Evolutionary conservation across 2,888 invertebrate genomes (phyloP), one percentile per base, ranked within the genome.

Genomic region (Pristionchus mayeri): DNA sequence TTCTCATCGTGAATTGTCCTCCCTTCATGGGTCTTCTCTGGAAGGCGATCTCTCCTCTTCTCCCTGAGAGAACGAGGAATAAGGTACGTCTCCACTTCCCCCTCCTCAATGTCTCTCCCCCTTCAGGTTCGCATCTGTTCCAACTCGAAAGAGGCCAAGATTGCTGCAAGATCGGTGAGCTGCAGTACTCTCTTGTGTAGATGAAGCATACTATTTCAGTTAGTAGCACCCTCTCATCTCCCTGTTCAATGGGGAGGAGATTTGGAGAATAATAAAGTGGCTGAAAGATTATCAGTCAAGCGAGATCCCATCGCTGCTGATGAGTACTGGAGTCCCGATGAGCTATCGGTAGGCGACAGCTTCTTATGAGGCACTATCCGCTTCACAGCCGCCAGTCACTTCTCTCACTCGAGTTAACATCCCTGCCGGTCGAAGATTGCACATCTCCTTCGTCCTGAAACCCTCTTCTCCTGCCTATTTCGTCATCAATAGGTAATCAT

Each of bases 41-140:
- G 91, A 90, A 89, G 84, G 89, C 90, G 0, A 86, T 91, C 50
- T 87, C 85, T 1, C 90, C 91, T 24, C 86, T 91, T 63, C 85
- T 91, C 0, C 91, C 91, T 4, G 91, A 91, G 78, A 85, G 90
- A 86, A 91, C 91, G 0, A 78, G 90, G 16, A 88, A 88, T 67
- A 90, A 90, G 82, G 90, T 90, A 78, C 27, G n/a, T n/a, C n/a
- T n/a, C n/a, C n/a, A n/a, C n/a, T n/a, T n/a, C n/a, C n/a, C n/a
- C n/a, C n/a, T n/a, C n/a, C n/a, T n/a, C n/a, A n/a, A n/a, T n/a
- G n/a, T n/a, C n/a, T n/a, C n/a, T n/a, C n/a, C n/a, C n/a, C n/a
- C n/a, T 34, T 18, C 11, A 82, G 81, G 48, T 82, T 34, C 81
- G 63, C 40, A 82, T 82, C 30, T 82, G 81, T 30, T 82, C 63